A percentile compares a stretch with the other conserved stretches of the same genome.
Evolutionary conservation across 2,797 vertebrate genomes (phyloP).

Genomic region (Selene dorsalis): DNA sequence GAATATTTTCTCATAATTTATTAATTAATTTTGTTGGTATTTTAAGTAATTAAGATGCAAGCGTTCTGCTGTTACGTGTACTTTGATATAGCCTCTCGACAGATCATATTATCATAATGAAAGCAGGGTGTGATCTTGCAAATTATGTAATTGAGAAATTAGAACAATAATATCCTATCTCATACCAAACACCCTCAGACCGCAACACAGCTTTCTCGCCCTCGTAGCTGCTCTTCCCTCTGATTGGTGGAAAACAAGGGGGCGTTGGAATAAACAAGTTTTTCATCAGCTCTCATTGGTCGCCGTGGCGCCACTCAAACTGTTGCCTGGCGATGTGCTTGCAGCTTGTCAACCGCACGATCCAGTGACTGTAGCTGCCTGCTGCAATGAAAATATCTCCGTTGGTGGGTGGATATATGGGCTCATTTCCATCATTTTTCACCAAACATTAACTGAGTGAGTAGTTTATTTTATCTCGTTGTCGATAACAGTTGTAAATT

Average conservation of each 20-base stretch:
- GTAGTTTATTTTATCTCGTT: conserved; percentile 59
- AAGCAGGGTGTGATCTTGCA: conserved; percentile 52
- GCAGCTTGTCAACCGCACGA: conserved; percentile 80
- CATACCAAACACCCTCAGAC: conserved; percentile 71
- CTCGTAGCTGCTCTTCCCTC: conserved; percentile 1
- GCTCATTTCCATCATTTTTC: conserved; percentile 61
- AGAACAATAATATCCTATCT: conserved; percentile 78
- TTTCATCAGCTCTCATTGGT: conserved; percentile 66
- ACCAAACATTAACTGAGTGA: conserved; percentile 75
- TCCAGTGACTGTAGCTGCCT: conserved; percentile 80
- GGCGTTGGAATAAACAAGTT: conserved; percentile 37
- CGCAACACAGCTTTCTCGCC: conserved; percentile 53
- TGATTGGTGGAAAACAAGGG: conserved; percentile 69
- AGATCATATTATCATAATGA: conserved; percentile 25
- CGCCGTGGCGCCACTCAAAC: conserved; percentile 67
- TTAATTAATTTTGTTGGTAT: background rate
- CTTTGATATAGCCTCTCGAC: conserved; percentile 13
- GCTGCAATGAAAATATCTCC: conserved; percentile 81
- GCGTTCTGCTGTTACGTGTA: background rate
- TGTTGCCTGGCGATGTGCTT: conserved; percentile 78
- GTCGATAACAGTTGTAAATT: background rate
- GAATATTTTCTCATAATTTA: background rate
- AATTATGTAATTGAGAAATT: conserved; percentile 81
- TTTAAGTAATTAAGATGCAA: background rate
- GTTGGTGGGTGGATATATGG: conserved; percentile 78